Conservation (phyloP, 1,140 invertebrate species). For the Trachymyrmex septentrionalis region DNA sequence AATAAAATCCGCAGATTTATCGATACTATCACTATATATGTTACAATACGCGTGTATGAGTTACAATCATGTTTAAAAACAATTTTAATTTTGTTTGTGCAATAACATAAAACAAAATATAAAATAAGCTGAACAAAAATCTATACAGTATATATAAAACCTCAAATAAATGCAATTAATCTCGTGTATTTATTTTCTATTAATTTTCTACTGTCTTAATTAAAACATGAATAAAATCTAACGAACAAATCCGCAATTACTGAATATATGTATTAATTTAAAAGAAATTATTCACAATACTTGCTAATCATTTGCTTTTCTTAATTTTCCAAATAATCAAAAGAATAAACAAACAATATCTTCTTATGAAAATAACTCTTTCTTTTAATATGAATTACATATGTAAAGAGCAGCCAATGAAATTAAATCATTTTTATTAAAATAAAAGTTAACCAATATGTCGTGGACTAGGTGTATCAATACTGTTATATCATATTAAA, state of each 20-base stretch:
- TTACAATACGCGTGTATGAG: slow-evolving; percentile 15
- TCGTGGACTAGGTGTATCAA: not conserved
- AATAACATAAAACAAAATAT: not conserved
- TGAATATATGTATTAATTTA: no score
- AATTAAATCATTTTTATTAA: not conserved
- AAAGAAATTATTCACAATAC: no score
- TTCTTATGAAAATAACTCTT: not conserved
- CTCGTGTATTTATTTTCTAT: not conserved
- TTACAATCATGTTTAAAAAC: slow-evolving; percentile 27
- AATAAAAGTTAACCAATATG: not conserved
- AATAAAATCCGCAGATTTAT: slow-evolving; percentile 51
- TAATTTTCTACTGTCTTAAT: not conserved
- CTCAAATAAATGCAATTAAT: not conserved
- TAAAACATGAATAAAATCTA: not conserved
- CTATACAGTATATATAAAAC: not conserved
- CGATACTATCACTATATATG: not conserved
- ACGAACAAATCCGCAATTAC: no score
- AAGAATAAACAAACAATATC: no score
- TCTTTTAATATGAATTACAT: slow-evolving; percentile 7
- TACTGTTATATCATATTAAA: not conserved
- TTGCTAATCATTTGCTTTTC: not conserved
- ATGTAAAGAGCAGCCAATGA: not conserved
- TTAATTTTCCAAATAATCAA: not conserved
- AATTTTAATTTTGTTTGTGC: no score
- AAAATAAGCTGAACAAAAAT: not conserved